phyloP scores from a whole-genome alignment of 2,797 vertebrate genomes.

The Alauda arvensis region DNA sequence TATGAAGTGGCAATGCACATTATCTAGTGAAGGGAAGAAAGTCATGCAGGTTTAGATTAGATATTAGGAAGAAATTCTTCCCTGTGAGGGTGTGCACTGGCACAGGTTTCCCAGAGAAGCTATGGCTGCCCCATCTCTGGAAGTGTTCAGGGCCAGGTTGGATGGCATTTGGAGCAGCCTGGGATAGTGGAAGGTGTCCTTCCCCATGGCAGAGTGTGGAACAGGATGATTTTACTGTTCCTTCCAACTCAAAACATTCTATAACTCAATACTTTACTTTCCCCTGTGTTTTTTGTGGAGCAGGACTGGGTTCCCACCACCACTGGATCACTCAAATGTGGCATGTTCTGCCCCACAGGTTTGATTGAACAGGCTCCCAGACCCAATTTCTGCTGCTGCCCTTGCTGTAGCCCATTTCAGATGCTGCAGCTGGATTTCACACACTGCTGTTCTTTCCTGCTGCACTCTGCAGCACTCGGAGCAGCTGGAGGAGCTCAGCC shows the following conservation, averaged over 20 bases:
- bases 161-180: neutral
- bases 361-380: neutral
- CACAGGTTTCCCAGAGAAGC: neutral
- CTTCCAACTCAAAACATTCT: neutral
- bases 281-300: neutral
- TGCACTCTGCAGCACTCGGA: neutral
- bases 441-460: neutral
- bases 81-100: neutral
- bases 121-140: neutral
- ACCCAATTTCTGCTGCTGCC: neutral
- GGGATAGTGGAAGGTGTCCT: neutral
- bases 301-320: neutral
- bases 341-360: neutral
- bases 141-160: neutral
- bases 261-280: neutral
- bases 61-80: neutral
- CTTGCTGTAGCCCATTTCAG: neutral
- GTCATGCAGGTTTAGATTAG: neutral
- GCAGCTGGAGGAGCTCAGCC: conserved; percentile 31
- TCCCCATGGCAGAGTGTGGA: neutral
- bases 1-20: neutral
- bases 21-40: neutral
- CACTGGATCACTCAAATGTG: accelerated
- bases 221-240: neutral
- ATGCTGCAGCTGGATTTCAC: conserved; percentile 9